Evolutionary conservation across 2,888 invertebrate genomes (phyloP), one percentile per base, ranked within the genome.

Genomic region (Leuctra nigra): DNA sequence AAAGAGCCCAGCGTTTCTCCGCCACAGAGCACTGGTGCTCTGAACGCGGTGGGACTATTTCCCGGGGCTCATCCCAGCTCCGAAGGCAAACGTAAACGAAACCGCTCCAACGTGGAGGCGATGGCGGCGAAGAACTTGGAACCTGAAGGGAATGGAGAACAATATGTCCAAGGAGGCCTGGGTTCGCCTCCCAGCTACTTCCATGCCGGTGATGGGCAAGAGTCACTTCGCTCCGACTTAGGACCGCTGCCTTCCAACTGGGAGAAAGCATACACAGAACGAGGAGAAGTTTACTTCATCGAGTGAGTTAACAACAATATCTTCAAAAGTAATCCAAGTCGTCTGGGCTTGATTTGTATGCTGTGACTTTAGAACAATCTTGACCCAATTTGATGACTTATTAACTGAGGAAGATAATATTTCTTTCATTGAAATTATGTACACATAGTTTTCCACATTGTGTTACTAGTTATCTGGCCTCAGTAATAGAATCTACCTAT

Each of bases 191-290:
- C 65, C 11, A 64, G 62, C 47, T 65, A 72, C 24, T 66, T 66
- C 35, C 64, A 66, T 58, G 66, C 65, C 57, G 66, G 67, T 39
- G 67, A 64, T 67, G 82, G 84, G 62, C 82, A 83, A 62, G 87
- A 87, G 69, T 59, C 62, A 20, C 54, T 61, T 6, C 29, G 59
- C n/a, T 66, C 65, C 47, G 88, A 89, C 62, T 75, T 96, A 55
- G 96, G 96, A 16, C 91, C 96, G 1, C 75, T 98, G 63, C 97
- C 97, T 56, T 80, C 86, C 3, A 95, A 96, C 77, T 98, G 98
- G 98, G 97, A 98, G 73, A 92, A 95, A 70, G 95, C 96, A 2
- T 95, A 89, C 69, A 96, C 97, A 11, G 95, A 96, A 63, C 90
- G 91, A 60, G 97, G 97, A 65, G 96, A 97, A 77, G 86, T 91